Evolutionary conservation across 2,797 vertebrate genomes (phyloP).

Genomic region (Phrynocephalus forsythii): DNA sequence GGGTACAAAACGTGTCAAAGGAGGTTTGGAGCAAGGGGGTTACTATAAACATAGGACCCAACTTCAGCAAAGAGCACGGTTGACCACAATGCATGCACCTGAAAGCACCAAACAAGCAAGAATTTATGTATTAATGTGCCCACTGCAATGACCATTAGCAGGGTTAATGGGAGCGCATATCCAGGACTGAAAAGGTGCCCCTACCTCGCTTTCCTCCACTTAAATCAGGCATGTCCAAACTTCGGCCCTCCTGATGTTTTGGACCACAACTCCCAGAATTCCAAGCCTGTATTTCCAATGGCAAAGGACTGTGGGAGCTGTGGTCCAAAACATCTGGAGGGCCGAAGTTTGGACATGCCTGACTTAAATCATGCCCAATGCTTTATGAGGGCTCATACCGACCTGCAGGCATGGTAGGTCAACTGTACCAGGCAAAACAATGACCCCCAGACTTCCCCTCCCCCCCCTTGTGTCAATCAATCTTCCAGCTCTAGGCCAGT

Average conservation of each 20-base stretch:
- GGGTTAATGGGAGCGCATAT: neutral
- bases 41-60: neutral
- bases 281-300: no score
- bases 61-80: neutral
- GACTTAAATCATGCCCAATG: neutral
- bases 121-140: neutral
- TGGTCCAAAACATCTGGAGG: no score
- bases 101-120: neutral
- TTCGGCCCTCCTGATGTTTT: no score
- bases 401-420: neutral
- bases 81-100: neutral
- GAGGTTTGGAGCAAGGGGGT: neutral
- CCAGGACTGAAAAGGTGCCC: neutral
- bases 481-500: no score
- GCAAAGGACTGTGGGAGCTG: no score
- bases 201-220: neutral
- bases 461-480: no score
- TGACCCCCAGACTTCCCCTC: neutral
- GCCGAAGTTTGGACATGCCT: no score
- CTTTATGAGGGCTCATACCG: neutral
- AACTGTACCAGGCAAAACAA: neutral
- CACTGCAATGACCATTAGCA: neutral
- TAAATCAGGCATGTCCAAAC: no score
- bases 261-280: no score
- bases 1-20: neutral